Evolutionary conservation across 2,888 invertebrate genomes (phyloP), one percentile per base, ranked within the genome.

Genomic region (Luperina testacea): DNA sequence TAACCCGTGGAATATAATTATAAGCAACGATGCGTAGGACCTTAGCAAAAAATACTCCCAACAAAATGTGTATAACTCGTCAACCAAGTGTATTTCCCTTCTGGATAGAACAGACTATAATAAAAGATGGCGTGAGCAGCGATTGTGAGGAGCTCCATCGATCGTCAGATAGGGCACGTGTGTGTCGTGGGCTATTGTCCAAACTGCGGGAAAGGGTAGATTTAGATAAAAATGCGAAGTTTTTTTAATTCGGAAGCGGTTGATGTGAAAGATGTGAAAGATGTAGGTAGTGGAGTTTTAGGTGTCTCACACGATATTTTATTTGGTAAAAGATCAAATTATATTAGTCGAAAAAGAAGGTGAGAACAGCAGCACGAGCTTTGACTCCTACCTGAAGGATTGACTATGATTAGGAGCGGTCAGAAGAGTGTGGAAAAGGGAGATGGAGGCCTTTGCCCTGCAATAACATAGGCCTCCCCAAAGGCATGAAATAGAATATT

Each of bases 151-250:
- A 76, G 75, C 78, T 75, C 78, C 83, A 86, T 90, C 89, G 90
- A 90, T 90, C 82, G 86, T 27, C 77, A 77, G 89, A 90, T 90
- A 90, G 24, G 74, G 83, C 89, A 89, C 89, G 89, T 86, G 85
- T 87, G 74, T 45, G 71, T 65, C 71, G 38, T 24, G 71, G 27
- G 75, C 76, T 77, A 83, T 84, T 88, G 86, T 82, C 57, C 74
- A 71, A 69, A 76, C 78, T 32, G 72, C 57, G 63, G 48, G 51
- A 84, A 87, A 81, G 86, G 82, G 87, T 83, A 88, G 89, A 87
- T 89, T 63, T 72, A 82, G 87, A 87, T 88, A 82, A 81, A 78
- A 48, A 81, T 51, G 38, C 15, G 45, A 65, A 42, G 67, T 57
- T 82, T 82, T 84, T 81, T 48, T 27, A 32, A 75, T 59, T 32